These are phyloP conservation scores for Myrmecophaga tridactyla DNA, from an alignment of 2,113 vertebrate genomes.

Conservation along the genomic window DNA sequence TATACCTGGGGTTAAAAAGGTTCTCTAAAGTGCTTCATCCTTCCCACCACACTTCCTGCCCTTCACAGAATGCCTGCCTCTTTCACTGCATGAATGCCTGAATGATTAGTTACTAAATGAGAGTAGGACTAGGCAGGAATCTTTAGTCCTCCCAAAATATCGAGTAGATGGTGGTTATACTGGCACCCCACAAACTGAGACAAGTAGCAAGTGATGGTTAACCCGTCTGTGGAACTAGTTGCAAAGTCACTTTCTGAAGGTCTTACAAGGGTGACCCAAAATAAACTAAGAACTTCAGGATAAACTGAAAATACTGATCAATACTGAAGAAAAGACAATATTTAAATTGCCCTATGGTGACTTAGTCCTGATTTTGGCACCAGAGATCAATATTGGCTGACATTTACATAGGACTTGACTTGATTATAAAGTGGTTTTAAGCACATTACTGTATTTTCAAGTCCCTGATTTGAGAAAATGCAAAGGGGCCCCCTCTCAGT, in stretches of 20 bases:
- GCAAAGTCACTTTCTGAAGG: background rate
- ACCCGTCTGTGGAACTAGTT: background rate
- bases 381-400: background rate
- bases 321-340: background rate
- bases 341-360: background rate
- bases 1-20: background rate
- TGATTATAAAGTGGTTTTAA: background rate
- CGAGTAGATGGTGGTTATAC: fast-evolving
- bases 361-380: background rate
- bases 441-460: background rate
- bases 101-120: constrained; percentile 34
- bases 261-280: background rate
- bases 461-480: background rate
- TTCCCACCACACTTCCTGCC: constrained; percentile 8
- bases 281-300: background rate
- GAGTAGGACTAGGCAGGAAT: background rate
- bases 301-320: background rate
- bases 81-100: constrained; percentile 47
- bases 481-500: background rate
- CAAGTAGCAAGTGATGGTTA: background rate
- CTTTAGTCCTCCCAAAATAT: background rate
- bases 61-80: fast-evolving
- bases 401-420: background rate
- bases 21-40: constrained; percentile 28
- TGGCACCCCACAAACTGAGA: background rate